Conservation (phyloP, 1,140 invertebrate genomes). For the Apolygus lucorum region DNA sequence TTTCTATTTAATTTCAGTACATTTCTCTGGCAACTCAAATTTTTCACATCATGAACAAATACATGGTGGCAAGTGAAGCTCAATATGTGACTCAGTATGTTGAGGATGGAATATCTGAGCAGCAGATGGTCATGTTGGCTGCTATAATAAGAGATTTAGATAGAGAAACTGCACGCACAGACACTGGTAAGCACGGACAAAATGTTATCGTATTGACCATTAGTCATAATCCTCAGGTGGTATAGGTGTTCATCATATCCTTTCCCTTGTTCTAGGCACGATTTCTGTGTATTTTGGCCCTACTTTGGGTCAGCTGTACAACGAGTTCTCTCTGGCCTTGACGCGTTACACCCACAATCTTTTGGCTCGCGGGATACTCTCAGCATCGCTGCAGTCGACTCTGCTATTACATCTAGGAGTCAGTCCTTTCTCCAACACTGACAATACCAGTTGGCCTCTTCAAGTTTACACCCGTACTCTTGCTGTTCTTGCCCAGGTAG, state of each 20-base stretch:
- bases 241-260: no score
- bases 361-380: conserved; percentile 59
- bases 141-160: conserved; percentile 79
- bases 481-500: conserved; percentile 64
- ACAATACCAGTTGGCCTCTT: conserved; percentile 54
- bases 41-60: conserved; percentile 61
- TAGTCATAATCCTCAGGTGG: no score
- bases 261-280: conserved; percentile 56
- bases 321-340: conserved; percentile 65
- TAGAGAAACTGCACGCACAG: conserved; percentile 68
- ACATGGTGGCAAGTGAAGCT: conserved; percentile 56
- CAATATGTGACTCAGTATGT: conserved; percentile 49
- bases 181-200: conserved; percentile 62
- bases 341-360: conserved; percentile 78
- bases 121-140: conserved; percentile 71
- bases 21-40: conserved; percentile 70
- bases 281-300: conserved; percentile 63
- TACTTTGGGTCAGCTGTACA: conserved; percentile 59
- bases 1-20: conserved; percentile 52
- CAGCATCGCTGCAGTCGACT: conserved; percentile 57
- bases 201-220: no score
- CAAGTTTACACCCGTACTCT: conserved; percentile 79
- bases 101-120: conserved; percentile 56
- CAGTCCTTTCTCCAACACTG: conserved; percentile 54
- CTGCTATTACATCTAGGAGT: conserved; percentile 67